Evolutionary conservation across 2,888 invertebrate genomes (phyloP).

Genomic region (Drosophila mimica): DNA sequence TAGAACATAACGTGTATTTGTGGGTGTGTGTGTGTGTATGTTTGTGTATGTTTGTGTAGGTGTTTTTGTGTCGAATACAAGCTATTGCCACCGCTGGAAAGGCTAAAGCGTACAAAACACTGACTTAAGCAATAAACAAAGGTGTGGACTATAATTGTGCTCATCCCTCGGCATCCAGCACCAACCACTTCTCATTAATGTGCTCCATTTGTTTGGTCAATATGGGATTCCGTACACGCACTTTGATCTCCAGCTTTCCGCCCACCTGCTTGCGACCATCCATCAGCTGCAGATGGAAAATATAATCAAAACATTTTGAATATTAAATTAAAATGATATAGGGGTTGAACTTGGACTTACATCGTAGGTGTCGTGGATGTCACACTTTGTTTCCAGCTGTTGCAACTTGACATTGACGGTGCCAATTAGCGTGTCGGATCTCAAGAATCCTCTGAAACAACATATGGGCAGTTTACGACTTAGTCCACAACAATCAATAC

Average conservation of each 20-base stretch:
- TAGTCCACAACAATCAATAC: constrained; percentile 85
- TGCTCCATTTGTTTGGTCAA: constrained; percentile 95
- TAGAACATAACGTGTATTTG: constrained; percentile 52
- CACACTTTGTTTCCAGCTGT: constrained; percentile 94
- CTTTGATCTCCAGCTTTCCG: constrained; percentile 95
- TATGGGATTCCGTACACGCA: constrained; percentile 94
- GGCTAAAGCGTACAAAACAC: constrained; percentile 36
- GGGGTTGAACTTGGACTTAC: constrained; percentile 87
- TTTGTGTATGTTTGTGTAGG: constrained; percentile 51
- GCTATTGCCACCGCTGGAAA: constrained; percentile 20
- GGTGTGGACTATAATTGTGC: not conserved
- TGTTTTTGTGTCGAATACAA: constrained; percentile 47
- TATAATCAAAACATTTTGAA: not conserved
- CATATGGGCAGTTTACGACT: constrained; percentile 85
- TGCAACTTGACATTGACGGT: constrained; percentile 93
- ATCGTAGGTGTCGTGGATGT: constrained; percentile 96
- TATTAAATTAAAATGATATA: not conserved
- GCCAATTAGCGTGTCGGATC: constrained; percentile 94
- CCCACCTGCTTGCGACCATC: constrained; percentile 95
- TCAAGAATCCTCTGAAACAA: constrained; percentile 97
- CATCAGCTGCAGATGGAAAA: constrained; percentile 88
- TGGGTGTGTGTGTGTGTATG: constrained; percentile 37
- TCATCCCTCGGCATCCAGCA: constrained; percentile 87
- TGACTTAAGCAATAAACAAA: constrained; percentile 18
- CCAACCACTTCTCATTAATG: constrained; percentile 96